phyloP scores from a whole-genome alignment of 1,140 invertebrate species.

The Pogonomyrmex californicus region DNA sequence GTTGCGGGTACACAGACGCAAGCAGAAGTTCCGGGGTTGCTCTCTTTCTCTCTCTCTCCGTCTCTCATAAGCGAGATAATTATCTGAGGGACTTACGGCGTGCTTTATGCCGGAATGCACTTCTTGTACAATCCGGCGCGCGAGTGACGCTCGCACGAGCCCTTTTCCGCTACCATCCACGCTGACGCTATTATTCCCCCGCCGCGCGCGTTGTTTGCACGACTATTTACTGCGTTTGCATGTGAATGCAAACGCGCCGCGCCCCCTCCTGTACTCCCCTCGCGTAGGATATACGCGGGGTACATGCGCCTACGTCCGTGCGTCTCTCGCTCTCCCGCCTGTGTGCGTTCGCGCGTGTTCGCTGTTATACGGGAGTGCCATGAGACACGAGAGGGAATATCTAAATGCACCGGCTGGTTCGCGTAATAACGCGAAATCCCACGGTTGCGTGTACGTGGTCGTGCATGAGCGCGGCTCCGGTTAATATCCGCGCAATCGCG shows the following conservation, averaged over 20 bases:
- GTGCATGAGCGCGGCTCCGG: conserved; percentile 41
- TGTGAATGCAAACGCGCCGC: conserved; percentile 66
- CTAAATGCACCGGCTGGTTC: conserved; percentile 34
- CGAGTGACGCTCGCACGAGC: conserved; percentile 76
- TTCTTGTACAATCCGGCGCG: conserved; percentile 78
- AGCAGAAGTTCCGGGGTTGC: conserved; percentile 67
- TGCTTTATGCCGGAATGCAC: conserved; percentile 83
- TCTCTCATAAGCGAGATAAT: conserved; percentile 79
- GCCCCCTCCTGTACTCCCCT: background rate
- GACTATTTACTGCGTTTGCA: conserved; percentile 82
- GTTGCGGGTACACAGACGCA: conserved; percentile 66
- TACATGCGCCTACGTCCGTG: background rate
- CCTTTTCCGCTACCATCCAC: conserved; percentile 73
- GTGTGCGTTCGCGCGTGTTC: background rate
- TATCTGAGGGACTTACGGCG: conserved; percentile 81
- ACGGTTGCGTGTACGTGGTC: conserved; percentile 57
- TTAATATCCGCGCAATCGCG: conserved; percentile 51
- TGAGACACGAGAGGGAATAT: conserved; percentile 49
- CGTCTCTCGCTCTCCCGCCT: background rate
- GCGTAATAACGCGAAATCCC: conserved; percentile 69
- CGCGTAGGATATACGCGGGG: conserved; percentile 5
- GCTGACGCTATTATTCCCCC: conserved; percentile 79
- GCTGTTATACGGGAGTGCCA: conserved; percentile 35
- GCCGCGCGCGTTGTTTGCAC: conserved; percentile 72
- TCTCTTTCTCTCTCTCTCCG: background rate